A percentile compares a stretch with the other conserved stretches of the same genome.
Conservation (phyloP, 2,797 vertebrate species). For the Decapterus maruadsi region DNA sequence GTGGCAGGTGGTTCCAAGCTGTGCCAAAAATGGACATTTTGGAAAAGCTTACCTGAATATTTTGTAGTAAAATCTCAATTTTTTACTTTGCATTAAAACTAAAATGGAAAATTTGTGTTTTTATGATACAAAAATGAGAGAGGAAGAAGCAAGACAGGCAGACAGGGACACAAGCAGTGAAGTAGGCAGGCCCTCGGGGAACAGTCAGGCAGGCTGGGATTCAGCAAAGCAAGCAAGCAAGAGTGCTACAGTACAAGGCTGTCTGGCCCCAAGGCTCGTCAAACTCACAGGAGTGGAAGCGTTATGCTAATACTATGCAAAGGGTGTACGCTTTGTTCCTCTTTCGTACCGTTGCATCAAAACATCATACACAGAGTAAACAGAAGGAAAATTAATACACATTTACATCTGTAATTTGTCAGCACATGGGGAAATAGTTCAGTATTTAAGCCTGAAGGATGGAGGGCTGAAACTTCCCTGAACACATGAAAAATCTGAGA, state of each 20-base stretch:
- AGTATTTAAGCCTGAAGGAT: conserved; percentile 22
- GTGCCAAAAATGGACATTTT: no score
- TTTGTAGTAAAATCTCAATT: no score
- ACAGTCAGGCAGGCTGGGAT: conserved; percentile 44
- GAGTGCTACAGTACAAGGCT: conserved; percentile 37
- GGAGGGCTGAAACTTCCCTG: conserved; percentile 6
- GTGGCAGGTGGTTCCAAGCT: no score
- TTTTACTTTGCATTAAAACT: conserved; percentile 5
- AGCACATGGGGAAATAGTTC: conserved; percentile 20
- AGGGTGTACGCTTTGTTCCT: conserved; percentile 47
- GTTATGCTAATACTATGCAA: conserved; percentile 66
- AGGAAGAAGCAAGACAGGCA: conserved; percentile 13
- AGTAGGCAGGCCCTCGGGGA: conserved; percentile 24
- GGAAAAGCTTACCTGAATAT: no score
- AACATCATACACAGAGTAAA: conserved; percentile 34
- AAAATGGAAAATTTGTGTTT: conserved; percentile 18
- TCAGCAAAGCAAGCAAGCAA: conserved; percentile 58
- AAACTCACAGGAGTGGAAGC: conserved; percentile 71
- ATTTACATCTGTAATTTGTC: conserved; percentile 38
- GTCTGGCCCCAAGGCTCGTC: conserved; percentile 56
- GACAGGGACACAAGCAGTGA: conserved; percentile 21
- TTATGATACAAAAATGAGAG: conserved; percentile 2
- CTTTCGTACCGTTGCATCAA: conserved; percentile 31
- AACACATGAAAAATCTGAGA: conserved; percentile 30
- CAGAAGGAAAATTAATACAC: conserved; percentile 27